A percentile compares a stretch with the other conserved stretches of the same genome.
These are phyloP conservation scores for Drosophila limbata DNA, from an alignment of 2,888 invertebrate genomes.

Conservation along the genomic window DNA sequence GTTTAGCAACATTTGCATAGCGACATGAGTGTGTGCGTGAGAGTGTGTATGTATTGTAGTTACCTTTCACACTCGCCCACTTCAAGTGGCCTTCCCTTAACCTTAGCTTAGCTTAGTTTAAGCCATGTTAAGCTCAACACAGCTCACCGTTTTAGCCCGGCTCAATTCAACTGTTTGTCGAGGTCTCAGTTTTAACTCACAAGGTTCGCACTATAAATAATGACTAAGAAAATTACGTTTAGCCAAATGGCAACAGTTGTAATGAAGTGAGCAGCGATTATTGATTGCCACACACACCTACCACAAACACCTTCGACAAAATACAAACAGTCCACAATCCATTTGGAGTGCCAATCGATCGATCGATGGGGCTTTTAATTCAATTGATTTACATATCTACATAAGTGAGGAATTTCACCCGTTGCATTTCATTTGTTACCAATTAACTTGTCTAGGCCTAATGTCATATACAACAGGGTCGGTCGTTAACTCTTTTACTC, in stretches of 20 bases:
- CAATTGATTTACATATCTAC: slow-evolving; percentile 24
- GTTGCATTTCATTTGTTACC: slow-evolving; percentile 49
- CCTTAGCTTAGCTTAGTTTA: slow-evolving; percentile 48
- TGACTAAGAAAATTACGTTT: slow-evolving; percentile 25
- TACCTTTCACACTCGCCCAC: slow-evolving; percentile 57
- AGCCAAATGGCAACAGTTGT: slow-evolving; percentile 15
- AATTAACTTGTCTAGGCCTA: slow-evolving; percentile 51
- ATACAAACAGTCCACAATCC: neutral
- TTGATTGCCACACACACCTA: slow-evolving; percentile 23
- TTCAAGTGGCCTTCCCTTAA: slow-evolving; percentile 60
- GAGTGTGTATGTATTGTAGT: slow-evolving; percentile 3
- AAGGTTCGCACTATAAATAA: slow-evolving; percentile 36
- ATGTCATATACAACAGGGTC: slow-evolving; percentile 50
- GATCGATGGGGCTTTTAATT: slow-evolving; percentile 16
- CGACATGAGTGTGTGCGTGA: slow-evolving; percentile 8
- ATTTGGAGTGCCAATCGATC: slow-evolving; percentile 13
- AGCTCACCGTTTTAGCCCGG: slow-evolving; percentile 28
- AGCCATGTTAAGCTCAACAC: slow-evolving; percentile 32
- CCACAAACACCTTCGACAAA: neutral
- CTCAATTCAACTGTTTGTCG: slow-evolving; percentile 37
- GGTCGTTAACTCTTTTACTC: slow-evolving; percentile 55
- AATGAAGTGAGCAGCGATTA: slow-evolving; percentile 9
- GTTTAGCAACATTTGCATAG: slow-evolving; percentile 64
- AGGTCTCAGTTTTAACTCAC: slow-evolving; percentile 42
- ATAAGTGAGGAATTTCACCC: slow-evolving; percentile 22